Base-by-base conservation (phyloP, 2,888 invertebrate species). In the Lasioglossum lativentre region DNA sequence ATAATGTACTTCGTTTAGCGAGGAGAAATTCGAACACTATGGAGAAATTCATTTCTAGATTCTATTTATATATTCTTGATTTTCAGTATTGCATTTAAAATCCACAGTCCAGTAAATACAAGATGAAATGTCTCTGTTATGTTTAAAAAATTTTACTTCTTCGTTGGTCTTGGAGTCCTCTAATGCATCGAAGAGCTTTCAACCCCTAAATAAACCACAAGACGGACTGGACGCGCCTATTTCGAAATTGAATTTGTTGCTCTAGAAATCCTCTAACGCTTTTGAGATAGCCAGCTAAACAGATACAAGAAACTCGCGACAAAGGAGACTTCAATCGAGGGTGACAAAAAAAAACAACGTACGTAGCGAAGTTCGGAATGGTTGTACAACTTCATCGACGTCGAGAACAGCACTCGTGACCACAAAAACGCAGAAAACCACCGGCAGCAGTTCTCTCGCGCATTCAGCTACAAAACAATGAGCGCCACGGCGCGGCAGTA, bases 381-480 rank as follows among this genome's bases (percentile, higher is more conserved):
- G 68, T 19, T 19, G 66, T 66, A 66, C 19, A 40, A 23, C 14
- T 10, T n/a, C 40, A 70, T 40, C 70, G 40, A 38, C 23, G 34
- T 68, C 34, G 19, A 23, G 38, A 68, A 68, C 38, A 40, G 40
- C 74, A 47, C 16, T 52, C 27, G 56, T 10, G 19, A 42, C 52
- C 34, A 52, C 30, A 82, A 42, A 27, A 34, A 70, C 47, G n/a
- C 8, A 8, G n/a, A 40, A 59, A 56, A 47, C 73, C n/a, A n/a
- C 45, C 23, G 40, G 27, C 16, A 63, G 56, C 66, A 34, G 63
- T 0, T 63, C 63, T 30, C 30, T 30, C 75, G n/a, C n/a, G 78
- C 79, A 78, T 86, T 86, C 82, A 80, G 40, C 45, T 56, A 34
- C 75, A 47, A 75, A 78, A 85, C 80, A 86, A 86, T 73, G 47